Conservation (phyloP, 2,113 vertebrate genomes). For the Daphoenositta chrysoptera region DNA sequence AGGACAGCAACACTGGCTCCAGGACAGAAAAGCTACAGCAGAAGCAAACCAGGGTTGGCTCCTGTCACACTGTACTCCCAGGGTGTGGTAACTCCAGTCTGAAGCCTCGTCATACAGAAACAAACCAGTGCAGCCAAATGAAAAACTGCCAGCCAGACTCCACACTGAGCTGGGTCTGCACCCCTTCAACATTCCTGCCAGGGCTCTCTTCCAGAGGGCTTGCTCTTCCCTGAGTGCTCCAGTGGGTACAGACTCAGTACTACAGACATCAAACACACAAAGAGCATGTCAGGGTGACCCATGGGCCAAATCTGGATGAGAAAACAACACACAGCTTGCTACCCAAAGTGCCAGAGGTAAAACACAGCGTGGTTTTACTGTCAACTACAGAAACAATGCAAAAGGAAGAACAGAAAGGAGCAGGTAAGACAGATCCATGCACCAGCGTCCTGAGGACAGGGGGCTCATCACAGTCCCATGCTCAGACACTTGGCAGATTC, state of each 20-base stretch:
- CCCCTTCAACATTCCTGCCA: background rate
- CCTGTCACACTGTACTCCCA: background rate
- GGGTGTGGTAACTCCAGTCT: background rate
- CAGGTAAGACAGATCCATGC: background rate
- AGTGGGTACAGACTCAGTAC: fast-evolving
- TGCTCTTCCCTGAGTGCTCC: background rate
- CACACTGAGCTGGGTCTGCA: background rate
- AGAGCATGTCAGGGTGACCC: background rate
- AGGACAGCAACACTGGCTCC: background rate
- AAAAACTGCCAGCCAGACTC: background rate
- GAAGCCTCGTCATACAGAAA: background rate
- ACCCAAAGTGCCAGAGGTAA: background rate
- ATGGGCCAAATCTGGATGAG: background rate
- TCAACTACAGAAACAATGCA: background rate
- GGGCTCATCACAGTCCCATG: background rate
- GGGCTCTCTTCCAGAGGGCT: background rate
- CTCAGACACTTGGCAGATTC: background rate
- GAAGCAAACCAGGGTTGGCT: background rate
- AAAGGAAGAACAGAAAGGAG: background rate
- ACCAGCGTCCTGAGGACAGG: background rate
- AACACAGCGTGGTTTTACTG: background rate
- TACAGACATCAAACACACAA: fast-evolving
- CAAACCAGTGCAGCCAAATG: background rate
- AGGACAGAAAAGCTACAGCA: background rate
- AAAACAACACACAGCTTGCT: background rate